Base-by-base conservation (phyloP, 2,888 invertebrate genomes). In the Zhengitettix transpicula region DNA sequence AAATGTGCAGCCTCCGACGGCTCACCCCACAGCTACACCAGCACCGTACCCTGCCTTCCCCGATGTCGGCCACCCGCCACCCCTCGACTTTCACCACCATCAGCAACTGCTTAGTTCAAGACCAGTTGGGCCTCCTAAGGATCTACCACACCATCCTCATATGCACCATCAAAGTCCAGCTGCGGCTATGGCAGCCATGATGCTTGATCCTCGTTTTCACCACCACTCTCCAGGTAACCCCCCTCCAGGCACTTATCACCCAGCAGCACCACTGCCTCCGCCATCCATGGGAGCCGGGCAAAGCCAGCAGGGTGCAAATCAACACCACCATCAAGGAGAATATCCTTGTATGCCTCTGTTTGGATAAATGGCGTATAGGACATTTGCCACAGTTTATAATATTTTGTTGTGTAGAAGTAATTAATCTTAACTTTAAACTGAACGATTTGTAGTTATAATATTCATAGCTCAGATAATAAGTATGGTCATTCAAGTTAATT, bases 111-210 rank as follows among this genome's bases (percentile, higher is more conserved):
- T 28, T 28, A 28, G 28, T 28, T 28, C 28, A 28, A 28, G 28
- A 28, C 28, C 28, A 28, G 28, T 28, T 7, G 28, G 28, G 28
- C 28, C 28, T 28, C 28, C 28, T 2, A 28, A 28, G 28, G 28
- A 28, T 28, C 28, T 28, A 28, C 63, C 69, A 12, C 58, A 65
- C 42, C 65, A 67, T 41, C 65, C 67, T 41, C 71, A 72, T 42
- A 71, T 58, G 47, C 56, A 57, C 41, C 62, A 62, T 44, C 62
- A 64, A 41, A 63, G 58, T 47, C 57, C 74, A 5, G 75, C 75
- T 14, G 74, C 74, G 15, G 74, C 74, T 10, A 74, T 74, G 11
- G 75, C 75, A 9, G 75, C 75, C 16, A 75, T 75, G 75, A 75
- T 75, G 75, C 65, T 75, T 40, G 75, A 75, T 70, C 75, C 75